Base-by-base conservation (phyloP, 2,888 invertebrate genomes). In the Caenorhabditis sp. region DNA sequence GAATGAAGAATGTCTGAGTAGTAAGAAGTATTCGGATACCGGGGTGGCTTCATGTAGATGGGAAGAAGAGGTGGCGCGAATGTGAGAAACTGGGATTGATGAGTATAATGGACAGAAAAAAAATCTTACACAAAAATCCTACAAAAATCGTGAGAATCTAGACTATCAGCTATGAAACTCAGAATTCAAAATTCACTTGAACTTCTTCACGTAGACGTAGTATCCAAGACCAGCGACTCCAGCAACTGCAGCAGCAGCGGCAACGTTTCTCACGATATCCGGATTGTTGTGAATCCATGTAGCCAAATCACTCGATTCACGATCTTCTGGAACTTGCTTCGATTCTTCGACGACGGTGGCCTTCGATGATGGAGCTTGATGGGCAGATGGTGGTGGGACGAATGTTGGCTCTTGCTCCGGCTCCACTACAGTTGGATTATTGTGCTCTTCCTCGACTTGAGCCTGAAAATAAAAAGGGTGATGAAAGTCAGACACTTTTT, bases 161-260 rank as follows among this genome's bases (percentile, higher is more conserved):
- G 41, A 41, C 66, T 70, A 72, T 64, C 14, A 72, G 58, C 64
- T 58, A 68, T 26, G 10, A 19, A 14, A 35, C 26, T 26, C 16
- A 28, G n/a, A 31, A 38, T 26, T 19, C 7, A n/a, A 22, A 47
- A 28, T 72, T 72, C 76, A 72, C 72, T 83, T 83, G 59, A 80
- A 80, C 47, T 80, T 80, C 41, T 73, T 80, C 12, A 77, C 68
- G 63, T 85, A 85, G n/a, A 85, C 77, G 66, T 83, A 85, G 70
- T 81, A 85, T 38, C 83, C 85, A 26, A 85, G 66, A 54, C 85
- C 85, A 26, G 81, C 85, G 35, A 85, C 75, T 56, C 83, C 81
- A 14, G 83, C 85, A 26, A 79, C 85, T 31, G 85, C 83, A 6
- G 85, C 83, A 1, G 61, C 85, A 0, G 81, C 63, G 1, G 79